These are phyloP conservation scores for Rhopalosiphum maidis DNA, from an alignment of 1,140 invertebrate species.

Conservation along the genomic window DNA sequence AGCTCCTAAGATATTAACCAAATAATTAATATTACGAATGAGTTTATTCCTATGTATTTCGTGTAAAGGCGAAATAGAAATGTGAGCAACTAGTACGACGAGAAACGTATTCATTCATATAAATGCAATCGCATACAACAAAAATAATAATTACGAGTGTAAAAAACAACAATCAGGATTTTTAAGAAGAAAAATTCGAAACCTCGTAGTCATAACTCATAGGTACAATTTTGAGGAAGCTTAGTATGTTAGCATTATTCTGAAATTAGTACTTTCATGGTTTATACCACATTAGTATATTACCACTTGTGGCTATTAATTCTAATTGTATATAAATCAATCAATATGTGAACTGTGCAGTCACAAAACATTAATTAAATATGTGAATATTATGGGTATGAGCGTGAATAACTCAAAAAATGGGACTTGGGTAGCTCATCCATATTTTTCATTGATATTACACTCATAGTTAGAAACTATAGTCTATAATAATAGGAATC, in stretches of 20 bases:
- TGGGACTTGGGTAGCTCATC: no score
- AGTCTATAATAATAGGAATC: not conserved
- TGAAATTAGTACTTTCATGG: no score
- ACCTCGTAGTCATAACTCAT: no score
- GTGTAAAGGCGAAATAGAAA: no score
- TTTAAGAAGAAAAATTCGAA: not conserved
- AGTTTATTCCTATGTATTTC: no score
- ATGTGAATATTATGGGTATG: not conserved
- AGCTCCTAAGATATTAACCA: not conserved
- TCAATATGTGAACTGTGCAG: not conserved
- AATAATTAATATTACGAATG: not conserved
- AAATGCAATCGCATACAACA: no score
- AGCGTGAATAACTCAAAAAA: not conserved
- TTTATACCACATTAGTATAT: no score
- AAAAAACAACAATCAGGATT: not conserved
- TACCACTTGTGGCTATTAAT: not conserved
- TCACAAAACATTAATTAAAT: not conserved
- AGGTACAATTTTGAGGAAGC: not conserved
- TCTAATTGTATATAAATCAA: not conserved
- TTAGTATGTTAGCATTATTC: not conserved
- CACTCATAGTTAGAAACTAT: no score
- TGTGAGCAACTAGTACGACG: no score
- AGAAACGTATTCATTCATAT: no score
- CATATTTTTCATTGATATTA: not conserved
- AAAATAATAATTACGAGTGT: no score